phyloP scores from a whole-genome alignment of 2,113 vertebrate genomes.

The Microcebus tavaratra region DNA sequence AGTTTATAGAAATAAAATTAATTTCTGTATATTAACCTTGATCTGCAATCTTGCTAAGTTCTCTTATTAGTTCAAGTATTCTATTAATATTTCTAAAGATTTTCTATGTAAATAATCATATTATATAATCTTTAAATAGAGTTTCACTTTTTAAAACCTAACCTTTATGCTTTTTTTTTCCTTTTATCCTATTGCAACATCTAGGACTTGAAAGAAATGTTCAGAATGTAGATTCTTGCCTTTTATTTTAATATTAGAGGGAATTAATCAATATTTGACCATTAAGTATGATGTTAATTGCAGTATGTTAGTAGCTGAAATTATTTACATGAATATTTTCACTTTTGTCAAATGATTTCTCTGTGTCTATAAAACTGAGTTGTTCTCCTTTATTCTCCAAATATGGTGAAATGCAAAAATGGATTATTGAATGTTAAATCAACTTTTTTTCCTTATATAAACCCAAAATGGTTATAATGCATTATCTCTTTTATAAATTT shows the following conservation, averaged over 20 bases:
- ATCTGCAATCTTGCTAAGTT: neutral
- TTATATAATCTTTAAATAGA: neutral
- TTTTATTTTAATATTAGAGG: neutral
- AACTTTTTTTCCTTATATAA: neutral
- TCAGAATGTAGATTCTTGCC: neutral
- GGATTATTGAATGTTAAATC: neutral
- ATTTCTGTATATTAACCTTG: neutral
- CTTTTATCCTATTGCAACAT: neutral
- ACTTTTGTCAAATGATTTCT: neutral
- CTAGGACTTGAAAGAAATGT: neutral
- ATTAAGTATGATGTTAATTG: neutral
- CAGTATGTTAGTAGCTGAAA: neutral
- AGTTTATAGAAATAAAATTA: neutral
- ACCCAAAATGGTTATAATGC: neutral
- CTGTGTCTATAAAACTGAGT: neutral
- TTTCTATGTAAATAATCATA: neutral
- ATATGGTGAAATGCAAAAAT: neutral
- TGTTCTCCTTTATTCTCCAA: neutral
- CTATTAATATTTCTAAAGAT: neutral
- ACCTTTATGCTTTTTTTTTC: neutral
- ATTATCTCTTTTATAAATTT: neutral
- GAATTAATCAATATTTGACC: neutral
- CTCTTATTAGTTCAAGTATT: neutral
- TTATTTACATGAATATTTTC: neutral
- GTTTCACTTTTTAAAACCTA: neutral